Percentiles rank a stretch among this genome's conserved stretches.
These are phyloP conservation scores for Zophobas morio DNA, from an alignment of 1,140 invertebrate genomes.

Conservation along the genomic window DNA sequence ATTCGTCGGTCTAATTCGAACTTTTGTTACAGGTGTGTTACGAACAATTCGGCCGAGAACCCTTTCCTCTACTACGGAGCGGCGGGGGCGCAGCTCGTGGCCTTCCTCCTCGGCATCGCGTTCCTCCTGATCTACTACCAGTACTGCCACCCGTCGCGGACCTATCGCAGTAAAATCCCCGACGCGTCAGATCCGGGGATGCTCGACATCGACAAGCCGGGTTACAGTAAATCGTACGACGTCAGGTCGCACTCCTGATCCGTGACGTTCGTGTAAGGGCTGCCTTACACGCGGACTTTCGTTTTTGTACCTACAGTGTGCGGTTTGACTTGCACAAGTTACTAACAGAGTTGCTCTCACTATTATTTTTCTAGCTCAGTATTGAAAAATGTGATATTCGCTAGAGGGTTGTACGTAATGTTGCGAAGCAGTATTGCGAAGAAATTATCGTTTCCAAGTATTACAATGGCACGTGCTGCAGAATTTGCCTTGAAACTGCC, in stretches of 20 bases:
- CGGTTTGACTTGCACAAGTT: not conserved
- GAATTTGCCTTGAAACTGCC: conserved; percentile 52
- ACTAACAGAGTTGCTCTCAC: conserved; percentile 25
- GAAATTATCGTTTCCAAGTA: too few species aligned
- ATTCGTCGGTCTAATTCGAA: too few species aligned
- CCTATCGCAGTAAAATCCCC: conserved; percentile 60
- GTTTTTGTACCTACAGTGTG: conserved; percentile 11
- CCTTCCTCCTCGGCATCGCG: conserved; percentile 68
- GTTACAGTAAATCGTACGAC: conserved; percentile 64
- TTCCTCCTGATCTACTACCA: conserved; percentile 70
- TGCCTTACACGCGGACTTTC: conserved; percentile 27
- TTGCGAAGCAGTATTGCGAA: conserved; percentile 29
- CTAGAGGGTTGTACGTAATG: conserved; percentile 4
- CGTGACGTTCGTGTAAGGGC: conserved; percentile 59
- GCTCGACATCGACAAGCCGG: conserved; percentile 62
- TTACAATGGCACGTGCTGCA: not conserved
- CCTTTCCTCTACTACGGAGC: conserved; percentile 67
- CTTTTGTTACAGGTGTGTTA: conserved; percentile 62
- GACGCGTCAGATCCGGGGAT: conserved; percentile 49
- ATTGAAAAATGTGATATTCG: conserved; percentile 27
- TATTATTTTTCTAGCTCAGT: conserved; percentile 38
- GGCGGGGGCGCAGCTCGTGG: conserved; percentile 63
- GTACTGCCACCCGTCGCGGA: conserved; percentile 68
- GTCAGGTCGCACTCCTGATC: conserved; percentile 63
- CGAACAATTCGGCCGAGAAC: conserved; percentile 64